These are phyloP conservation scores for Chelonoidis abingdonii DNA, from an alignment of 2,113 vertebrate genomes.

Conservation along the genomic window DNA sequence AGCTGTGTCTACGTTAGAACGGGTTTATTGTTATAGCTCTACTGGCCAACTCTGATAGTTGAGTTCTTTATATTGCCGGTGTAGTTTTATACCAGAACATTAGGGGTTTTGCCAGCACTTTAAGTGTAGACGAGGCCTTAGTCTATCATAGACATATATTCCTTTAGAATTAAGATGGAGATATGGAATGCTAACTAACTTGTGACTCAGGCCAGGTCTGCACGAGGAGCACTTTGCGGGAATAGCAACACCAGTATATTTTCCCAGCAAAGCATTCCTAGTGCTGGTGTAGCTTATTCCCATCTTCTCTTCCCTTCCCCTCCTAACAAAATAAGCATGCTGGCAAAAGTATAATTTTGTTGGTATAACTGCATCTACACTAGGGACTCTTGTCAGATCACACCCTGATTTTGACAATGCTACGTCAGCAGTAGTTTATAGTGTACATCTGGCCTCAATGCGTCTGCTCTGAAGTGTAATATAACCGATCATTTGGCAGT, in stretches of 20 bases:
- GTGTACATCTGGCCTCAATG: rapidly evolving
- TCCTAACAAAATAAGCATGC: not conserved
- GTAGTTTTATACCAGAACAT: not conserved
- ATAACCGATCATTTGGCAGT: rapidly evolving
- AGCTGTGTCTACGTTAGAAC: not conserved
- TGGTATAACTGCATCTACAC: not conserved
- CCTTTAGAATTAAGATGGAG: not conserved
- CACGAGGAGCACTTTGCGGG: not conserved
- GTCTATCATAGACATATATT: not conserved
- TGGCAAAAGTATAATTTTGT: not conserved
- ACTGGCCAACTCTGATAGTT: not conserved
- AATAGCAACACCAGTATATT: not conserved
- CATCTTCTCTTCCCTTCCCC: not conserved
- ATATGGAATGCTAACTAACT: not conserved
- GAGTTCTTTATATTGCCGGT: not conserved
- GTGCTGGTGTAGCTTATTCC: not conserved
- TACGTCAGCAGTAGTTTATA: not conserved
- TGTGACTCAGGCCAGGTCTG: not conserved
- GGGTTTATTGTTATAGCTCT: not conserved
- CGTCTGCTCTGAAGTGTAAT: not conserved
- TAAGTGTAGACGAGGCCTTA: not conserved
- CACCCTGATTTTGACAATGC: not conserved
- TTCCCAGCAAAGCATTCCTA: not conserved
- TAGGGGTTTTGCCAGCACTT: not conserved
- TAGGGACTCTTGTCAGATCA: not conserved